phyloP scores from a whole-genome alignment of 2,797 vertebrate genomes.

The Calcarius lapponicus region DNA sequence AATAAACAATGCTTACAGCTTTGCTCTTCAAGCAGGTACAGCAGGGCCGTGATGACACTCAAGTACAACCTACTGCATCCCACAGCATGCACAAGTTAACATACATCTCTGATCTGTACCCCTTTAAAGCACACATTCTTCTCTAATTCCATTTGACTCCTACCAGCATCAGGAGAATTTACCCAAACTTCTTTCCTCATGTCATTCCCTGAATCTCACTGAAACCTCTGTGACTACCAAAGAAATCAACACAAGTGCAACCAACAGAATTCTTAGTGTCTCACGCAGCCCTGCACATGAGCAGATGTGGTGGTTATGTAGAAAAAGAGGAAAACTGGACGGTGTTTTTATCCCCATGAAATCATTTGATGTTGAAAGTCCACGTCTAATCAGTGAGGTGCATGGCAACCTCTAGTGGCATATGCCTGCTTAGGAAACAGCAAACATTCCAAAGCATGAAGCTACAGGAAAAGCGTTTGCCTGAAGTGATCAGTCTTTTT shows the following conservation, averaged over 20 bases:
- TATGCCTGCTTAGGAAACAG: neutral
- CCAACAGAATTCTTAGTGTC: rapidly evolving
- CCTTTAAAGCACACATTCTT: neutral
- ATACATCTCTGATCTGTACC: neutral
- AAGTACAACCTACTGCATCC: neutral
- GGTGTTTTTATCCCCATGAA: neutral
- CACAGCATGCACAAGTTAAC: rapidly evolving
- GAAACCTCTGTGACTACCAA: neutral
- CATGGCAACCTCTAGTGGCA: constrained; percentile 59
- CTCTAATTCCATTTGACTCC: neutral
- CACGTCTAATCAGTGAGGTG: neutral
- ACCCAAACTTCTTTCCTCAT: neutral
- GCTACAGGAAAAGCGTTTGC: neutral
- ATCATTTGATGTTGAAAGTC: neutral
- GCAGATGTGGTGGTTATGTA: rapidly evolving
- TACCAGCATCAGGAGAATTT: neutral
- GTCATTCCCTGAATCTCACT: neutral
- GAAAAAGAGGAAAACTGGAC: neutral
- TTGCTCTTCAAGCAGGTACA: neutral
- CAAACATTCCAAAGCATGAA: neutral
- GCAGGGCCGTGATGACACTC: neutral
- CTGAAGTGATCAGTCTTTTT: neutral
- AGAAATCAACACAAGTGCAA: neutral
- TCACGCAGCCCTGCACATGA: neutral
- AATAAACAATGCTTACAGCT: rapidly evolving